These are phyloP conservation scores for Heliothis peltigera DNA, from an alignment of 2,888 invertebrate species.

Conservation along the genomic window DNA sequence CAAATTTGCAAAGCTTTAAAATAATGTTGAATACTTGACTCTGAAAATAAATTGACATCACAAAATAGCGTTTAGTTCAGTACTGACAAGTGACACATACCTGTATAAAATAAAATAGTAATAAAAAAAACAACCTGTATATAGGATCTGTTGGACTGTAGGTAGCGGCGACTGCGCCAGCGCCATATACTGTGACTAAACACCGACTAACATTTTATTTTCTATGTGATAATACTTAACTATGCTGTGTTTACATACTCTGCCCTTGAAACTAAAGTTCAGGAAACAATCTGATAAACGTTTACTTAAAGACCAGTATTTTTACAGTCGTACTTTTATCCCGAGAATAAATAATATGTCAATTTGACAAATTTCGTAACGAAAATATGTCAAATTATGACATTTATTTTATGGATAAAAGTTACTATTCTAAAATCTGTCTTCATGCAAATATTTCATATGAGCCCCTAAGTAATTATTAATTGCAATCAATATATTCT, in stretches of 20 bases:
- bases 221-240: slow-evolving; percentile 28
- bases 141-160: slow-evolving; percentile 48
- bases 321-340: too few relatives aligned
- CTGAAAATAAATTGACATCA: neutral
- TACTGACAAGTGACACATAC: slow-evolving; percentile 10
- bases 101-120: slow-evolving; percentile 29
- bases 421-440: too few relatives aligned
- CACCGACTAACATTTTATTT: slow-evolving; percentile 42
- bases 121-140: slow-evolving; percentile 41
- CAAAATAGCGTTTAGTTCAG: slow-evolving; percentile 33
- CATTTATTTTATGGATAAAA: too few relatives aligned
- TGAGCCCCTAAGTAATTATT: too few relatives aligned
- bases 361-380: too few relatives aligned
- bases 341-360: too few relatives aligned
- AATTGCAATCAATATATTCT: too few relatives aligned
- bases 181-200: slow-evolving; percentile 58
- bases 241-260: slow-evolving; percentile 41
- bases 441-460: too few relatives aligned
- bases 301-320: too few relatives aligned
- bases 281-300: neutral
- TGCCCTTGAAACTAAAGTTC: neutral
- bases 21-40: too few relatives aligned
- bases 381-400: too few relatives aligned
- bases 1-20: too few relatives aligned
- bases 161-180: slow-evolving; percentile 24